Evolutionary conservation across 2,113 vertebrate genomes (phyloP), one percentile per base, ranked within the genome.

Genomic region (Raja brachyura): DNA sequence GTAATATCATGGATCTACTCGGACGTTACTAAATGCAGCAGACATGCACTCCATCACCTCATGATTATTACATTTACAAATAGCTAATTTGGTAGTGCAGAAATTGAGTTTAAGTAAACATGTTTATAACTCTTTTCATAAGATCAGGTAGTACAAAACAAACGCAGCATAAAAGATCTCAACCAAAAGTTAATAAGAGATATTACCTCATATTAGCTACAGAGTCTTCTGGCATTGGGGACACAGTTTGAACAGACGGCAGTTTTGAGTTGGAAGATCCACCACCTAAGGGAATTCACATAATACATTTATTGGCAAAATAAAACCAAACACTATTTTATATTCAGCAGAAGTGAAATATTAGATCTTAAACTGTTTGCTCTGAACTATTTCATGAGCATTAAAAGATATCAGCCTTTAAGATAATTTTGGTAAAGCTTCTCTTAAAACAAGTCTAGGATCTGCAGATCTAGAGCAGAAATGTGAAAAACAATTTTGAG

Each of bases 171-270:
- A 39, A 3, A 22, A 95, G 39, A 94, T 63, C 8, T 48, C 22
- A 22, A 20, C 33, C 10, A 78, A 77, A 93, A 78, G 28, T 25
- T 77, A 61, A 93, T 93, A 61, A 79, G 3, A 93, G 13, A 61
- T 94, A 94, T 96, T 97, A 99, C 98, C 98, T 99, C 98, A 99
- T 99, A 96, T 96, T 99, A 96, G 98, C 97, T 95, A 96, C 96
- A 94, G 98, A 97, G 96, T 97, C 97, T 94, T 97, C 97, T 95
- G 97, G 97, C 95, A 98, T 97, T 93, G 98, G 98, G 95, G 97
- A 97, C 95, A 99, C 97, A 33, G 97, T 95, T 95, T 98, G 98
- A 95, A 99, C 98, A 94, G 98, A 98, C 93, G 98, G 98, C 94
- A 99, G 96, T 95, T 97, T 98, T 93, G 98, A 95, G 95, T 96